Percentiles rank a stretch among this genome's conserved stretches.
Evolutionary conservation across 2,888 invertebrate genomes (phyloP).

Genomic region (Glaucopsyche alexis): DNA sequence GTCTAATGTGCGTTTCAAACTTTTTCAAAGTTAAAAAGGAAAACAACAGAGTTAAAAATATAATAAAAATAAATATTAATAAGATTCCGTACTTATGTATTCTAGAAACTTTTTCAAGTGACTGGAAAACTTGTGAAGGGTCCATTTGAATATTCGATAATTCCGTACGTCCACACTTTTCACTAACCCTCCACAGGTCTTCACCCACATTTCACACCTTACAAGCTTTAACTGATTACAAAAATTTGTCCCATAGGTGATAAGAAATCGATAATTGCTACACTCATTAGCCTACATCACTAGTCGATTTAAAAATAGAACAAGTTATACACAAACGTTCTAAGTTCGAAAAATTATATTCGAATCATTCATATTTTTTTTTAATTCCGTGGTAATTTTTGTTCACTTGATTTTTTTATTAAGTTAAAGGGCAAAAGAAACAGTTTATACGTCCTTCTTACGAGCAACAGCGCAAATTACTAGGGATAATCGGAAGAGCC

Average conservation of each 20-base stretch:
- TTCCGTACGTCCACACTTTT: conserved; percentile 43
- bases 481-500: conserved; percentile 34
- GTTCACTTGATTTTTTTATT: background rate
- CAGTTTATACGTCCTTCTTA: conserved; percentile 37
- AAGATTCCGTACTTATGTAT: conserved; percentile 33
- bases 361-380: conserved; percentile 31
- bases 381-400: background rate
- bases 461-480: conserved; percentile 35
- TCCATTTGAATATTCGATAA: conserved; percentile 34
- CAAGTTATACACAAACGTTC: conserved; percentile 9
- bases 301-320: conserved; percentile 11
- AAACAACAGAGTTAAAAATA: background rate
- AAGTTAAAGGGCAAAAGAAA: background rate
- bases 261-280: background rate
- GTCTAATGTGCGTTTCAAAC: background rate
- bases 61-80: background rate
- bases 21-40: background rate
- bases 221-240: conserved; percentile 29
- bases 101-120: conserved; percentile 47
- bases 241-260: background rate
- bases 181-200: conserved; percentile 49
- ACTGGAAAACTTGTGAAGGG: background rate
- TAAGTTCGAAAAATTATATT: background rate
- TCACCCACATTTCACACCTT: conserved; percentile 51
- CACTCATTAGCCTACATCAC: conserved; percentile 7